Base-by-base conservation (phyloP, 2,113 vertebrate species). In the Rhegmatorhina hoffmannsi region DNA sequence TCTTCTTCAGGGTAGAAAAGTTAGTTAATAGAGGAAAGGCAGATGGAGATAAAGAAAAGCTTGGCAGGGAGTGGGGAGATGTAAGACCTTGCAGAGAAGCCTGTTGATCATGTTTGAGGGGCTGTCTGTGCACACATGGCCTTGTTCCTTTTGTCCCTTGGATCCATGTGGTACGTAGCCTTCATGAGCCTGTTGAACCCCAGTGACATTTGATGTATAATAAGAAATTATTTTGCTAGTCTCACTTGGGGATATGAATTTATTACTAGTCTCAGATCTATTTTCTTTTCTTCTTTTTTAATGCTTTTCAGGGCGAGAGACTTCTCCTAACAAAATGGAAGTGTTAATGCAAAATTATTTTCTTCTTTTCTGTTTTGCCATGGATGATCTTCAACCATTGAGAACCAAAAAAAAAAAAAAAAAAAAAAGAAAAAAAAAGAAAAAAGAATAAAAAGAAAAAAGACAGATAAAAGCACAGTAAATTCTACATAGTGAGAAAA, bases 31-130 rank as follows among this genome's bases (percentile, higher is more conserved):
- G 85, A 80, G 63, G 50, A 81, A 94, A 93, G 73, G 92, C 86
- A 95, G 89, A 81, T 85, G 92, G 72, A 70, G 80, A 68, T 90
- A 89, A 90, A 93, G 76, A 96, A 96, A 97, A 93, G 86, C 94
- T 87, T 95, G 86, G 86, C 43, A 31, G 92, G 88, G 79, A 89
- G 64, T 36, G 55, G 38, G 76, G 62, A 96, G 96, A 95, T 95
- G 59, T 93, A 91, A 96, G 72, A 72, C 46, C 59, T 90, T 52
- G 7, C 31, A 49, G 87, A 69, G 90, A 47, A 93, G 78, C 70
- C 40, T 64, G 82, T 94, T 90, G 53, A 73, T 90, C 16, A 2
- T 9, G 46, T 92, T 88, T 50, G 88, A 93, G 85, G 84, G 63
- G 72, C 58, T 0, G 82, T 59, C 43, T 90, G 72, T 58, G 78